phyloP scores from a whole-genome alignment of 2,113 vertebrate genomes.

The Nothobranchius furzeri region DNA sequence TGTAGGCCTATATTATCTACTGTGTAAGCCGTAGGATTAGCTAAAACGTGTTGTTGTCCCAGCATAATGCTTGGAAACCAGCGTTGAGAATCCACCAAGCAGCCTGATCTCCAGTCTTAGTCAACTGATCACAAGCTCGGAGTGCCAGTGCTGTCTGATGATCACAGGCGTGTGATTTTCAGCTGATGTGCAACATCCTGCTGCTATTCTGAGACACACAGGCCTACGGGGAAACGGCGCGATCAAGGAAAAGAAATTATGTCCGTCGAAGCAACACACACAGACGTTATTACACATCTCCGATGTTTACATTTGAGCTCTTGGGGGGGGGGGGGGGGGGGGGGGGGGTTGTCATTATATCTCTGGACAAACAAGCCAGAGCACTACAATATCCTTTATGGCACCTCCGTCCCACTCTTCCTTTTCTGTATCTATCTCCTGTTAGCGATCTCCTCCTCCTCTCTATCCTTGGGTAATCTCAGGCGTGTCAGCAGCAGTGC shows the following conservation, averaged over 20 bases:
- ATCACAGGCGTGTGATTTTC: constrained; percentile 46
- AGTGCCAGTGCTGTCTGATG: constrained; percentile 22
- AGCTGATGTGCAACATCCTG: constrained; percentile 33
- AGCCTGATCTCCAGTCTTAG: background rate
- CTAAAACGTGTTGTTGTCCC: too few relatives aligned
- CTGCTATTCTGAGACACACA: constrained; percentile 14
- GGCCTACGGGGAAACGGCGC: constrained; percentile 7
- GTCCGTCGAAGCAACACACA: constrained; percentile 8
- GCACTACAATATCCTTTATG: constrained; percentile 5
- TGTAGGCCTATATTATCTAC: too few relatives aligned
- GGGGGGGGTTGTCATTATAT: constrained; percentile 6
- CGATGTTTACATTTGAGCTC: constrained; percentile 32
- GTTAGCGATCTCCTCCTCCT: constrained; percentile 9
- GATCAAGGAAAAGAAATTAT: constrained; percentile 3
- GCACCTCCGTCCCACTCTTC: constrained; percentile 32
- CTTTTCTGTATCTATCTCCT: constrained; percentile 3
- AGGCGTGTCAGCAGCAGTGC: constrained; percentile 57
- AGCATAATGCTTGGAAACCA: too few relatives aligned
- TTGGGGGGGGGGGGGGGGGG: constrained; percentile 8
- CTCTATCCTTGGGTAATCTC: constrained; percentile 59
- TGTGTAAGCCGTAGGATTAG: too few relatives aligned
- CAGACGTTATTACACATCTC: constrained; percentile 9
- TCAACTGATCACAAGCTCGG: constrained; percentile 15
- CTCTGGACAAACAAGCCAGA: constrained; percentile 16
- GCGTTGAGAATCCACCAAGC: background rate